Conservation (phyloP, 2,888 invertebrate genomes). For the Leptopilina drosophilae region DNA sequence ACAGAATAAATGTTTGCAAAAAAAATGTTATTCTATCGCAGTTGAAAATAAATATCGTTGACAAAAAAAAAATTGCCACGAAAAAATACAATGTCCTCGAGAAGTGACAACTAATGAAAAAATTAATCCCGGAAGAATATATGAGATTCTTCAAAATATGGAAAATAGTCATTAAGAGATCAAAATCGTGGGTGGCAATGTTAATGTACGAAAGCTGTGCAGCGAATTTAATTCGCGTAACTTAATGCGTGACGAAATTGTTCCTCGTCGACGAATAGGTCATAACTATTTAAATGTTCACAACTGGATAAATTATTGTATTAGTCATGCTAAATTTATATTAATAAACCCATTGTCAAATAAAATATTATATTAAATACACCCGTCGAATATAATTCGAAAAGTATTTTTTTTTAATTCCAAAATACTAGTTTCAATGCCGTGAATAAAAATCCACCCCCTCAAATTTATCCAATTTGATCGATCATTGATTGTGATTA, state of each 20-base stretch:
- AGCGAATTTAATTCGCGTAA: slow-evolving; percentile 72
- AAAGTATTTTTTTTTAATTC: no score
- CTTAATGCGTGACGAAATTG: slow-evolving; percentile 73
- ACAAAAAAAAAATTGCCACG: not conserved
- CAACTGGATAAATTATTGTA: slow-evolving; percentile 72
- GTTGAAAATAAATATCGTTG: not conserved
- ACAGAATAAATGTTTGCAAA: no score
- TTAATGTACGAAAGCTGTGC: slow-evolving; percentile 70
- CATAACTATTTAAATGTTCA: slow-evolving; percentile 74
- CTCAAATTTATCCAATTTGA: no score
- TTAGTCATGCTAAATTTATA: slow-evolving; percentile 74
- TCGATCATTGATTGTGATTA: no score
- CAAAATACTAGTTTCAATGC: no score
- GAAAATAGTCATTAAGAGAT: slow-evolving; percentile 50
- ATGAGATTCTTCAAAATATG: not conserved
- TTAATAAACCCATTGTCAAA: slow-evolving; percentile 63
- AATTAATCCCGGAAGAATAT: not conserved
- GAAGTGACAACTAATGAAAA: no score
- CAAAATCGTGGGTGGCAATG: slow-evolving; percentile 20
- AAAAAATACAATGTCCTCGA: no score
- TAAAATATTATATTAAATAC: no score
- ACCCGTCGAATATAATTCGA: no score
- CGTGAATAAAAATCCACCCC: no score
- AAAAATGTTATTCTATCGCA: no score
- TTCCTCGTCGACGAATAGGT: slow-evolving; percentile 68